These are phyloP conservation scores for Sisyra terminalis DNA, from an alignment of 2,888 invertebrate genomes.

Conservation along the genomic window DNA sequence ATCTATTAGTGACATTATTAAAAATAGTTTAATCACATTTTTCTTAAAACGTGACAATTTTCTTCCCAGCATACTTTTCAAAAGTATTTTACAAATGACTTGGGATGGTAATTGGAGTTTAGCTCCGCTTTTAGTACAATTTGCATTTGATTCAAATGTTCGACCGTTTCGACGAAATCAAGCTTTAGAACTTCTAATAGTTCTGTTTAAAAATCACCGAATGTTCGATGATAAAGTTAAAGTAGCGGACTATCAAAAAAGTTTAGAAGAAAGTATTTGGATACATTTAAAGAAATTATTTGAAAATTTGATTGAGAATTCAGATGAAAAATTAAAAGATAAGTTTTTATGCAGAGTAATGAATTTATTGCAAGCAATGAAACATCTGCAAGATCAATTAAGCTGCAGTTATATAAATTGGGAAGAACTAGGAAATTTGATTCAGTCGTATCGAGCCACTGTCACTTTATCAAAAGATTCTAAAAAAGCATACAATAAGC, in stretches of 20 bases:
- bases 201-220: slow-evolving; percentile 44
- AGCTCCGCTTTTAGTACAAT: slow-evolving; percentile 36
- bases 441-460: slow-evolving; percentile 23
- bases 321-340: slow-evolving; percentile 31
- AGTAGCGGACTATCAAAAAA: slow-evolving; percentile 22
- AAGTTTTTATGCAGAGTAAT: slow-evolving; percentile 38
- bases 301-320: slow-evolving; percentile 20
- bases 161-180: slow-evolving; percentile 50
- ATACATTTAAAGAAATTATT: slow-evolving; percentile 27
- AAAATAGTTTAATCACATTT: slow-evolving; percentile 36
- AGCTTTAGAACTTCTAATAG: slow-evolving; percentile 44
- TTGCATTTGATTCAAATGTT: slow-evolving; percentile 39
- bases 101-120: slow-evolving; percentile 49
- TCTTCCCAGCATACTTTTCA: slow-evolving; percentile 47
- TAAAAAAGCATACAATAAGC: slow-evolving; percentile 28
- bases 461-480: slow-evolving; percentile 26
- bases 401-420: slow-evolving; percentile 25
- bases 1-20: slow-evolving; percentile 31
- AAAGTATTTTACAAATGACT: slow-evolving; percentile 40
- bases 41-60: slow-evolving; percentile 46
- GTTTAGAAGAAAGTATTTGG: slow-evolving; percentile 32
- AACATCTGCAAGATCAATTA: slow-evolving; percentile 27
- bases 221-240: slow-evolving; percentile 21
- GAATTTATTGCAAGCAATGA: slow-evolving; percentile 34
- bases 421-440: slow-evolving; percentile 22